These are phyloP conservation scores for Riparia riparia DNA, from an alignment of 2,113 vertebrate genomes.

Conservation along the genomic window DNA sequence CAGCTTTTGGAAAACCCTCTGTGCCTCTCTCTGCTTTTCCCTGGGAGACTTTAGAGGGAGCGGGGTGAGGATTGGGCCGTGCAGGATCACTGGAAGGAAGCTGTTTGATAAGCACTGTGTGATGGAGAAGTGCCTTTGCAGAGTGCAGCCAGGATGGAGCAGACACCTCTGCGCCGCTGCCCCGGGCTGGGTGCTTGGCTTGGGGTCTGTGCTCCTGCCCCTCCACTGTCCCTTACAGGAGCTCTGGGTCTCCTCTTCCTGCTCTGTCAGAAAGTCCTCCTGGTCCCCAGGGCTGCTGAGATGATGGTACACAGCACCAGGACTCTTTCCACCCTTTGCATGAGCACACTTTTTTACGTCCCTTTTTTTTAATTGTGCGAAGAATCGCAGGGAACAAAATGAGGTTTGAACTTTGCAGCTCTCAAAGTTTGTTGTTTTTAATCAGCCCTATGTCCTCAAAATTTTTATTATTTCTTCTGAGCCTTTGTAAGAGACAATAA, in stretches of 20 bases:
- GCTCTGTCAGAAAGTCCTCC: not conserved
- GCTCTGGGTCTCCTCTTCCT: not conserved
- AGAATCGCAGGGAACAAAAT: not conserved
- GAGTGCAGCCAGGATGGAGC: accelerated
- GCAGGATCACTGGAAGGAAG: not conserved
- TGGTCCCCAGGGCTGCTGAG: not conserved
- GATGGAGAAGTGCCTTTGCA: not conserved
- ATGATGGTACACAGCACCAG: not conserved
- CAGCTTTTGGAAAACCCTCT: not conserved
- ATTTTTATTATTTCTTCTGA: not conserved
- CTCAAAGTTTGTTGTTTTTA: not conserved
- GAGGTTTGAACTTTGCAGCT: not conserved
- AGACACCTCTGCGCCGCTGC: not conserved
- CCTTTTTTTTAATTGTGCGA: not conserved
- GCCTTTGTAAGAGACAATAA: not conserved
- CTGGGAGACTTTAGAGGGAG: not conserved
- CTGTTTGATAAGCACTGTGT: accelerated
- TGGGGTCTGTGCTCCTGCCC: not conserved
- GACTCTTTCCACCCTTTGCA: not conserved
- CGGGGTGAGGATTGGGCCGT: accelerated
- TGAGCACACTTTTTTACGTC: not conserved
- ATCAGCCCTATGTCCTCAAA: not conserved
- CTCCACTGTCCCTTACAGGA: not conserved
- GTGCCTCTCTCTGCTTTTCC: not conserved
- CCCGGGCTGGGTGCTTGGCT: not conserved